Percentiles rank a stretch among this genome's conserved stretches.
These are phyloP conservation scores for Axinella damicornis DNA, from an alignment of 37 sponge, comb jelly and placozoan genomes.

Conservation along the genomic window DNA sequence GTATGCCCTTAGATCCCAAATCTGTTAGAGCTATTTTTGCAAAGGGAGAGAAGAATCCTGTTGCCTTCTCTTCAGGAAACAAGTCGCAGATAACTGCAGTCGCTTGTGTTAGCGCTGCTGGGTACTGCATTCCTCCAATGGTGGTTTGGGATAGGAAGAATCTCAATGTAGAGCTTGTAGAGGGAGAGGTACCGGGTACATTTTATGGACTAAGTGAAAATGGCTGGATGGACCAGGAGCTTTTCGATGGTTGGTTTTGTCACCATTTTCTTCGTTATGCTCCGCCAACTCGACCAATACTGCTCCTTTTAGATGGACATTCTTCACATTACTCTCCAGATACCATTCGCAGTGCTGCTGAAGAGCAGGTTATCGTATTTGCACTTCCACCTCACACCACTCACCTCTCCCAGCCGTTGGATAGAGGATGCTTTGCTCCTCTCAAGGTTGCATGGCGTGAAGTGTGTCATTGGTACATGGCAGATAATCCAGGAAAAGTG, in stretches of 20 bases:
- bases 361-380: slow-evolving; percentile 21
- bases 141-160: slow-evolving; percentile 19
- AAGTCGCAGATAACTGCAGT: slow-evolving; percentile 48
- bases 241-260: slow-evolving; percentile 17
- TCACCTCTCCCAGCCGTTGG: slow-evolving; percentile 59
- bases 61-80: background rate
- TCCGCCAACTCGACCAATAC: slow-evolving; percentile 24
- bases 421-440: slow-evolving; percentile 18
- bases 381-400: slow-evolving; percentile 50
- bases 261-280: slow-evolving; percentile 12
- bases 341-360: background rate
- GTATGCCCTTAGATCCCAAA: slow-evolving; percentile 51
- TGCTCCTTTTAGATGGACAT: slow-evolving; percentile 42
- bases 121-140: slow-evolving; percentile 46
- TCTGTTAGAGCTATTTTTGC: slow-evolving; percentile 14
- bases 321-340: slow-evolving; percentile 12
- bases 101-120: slow-evolving; percentile 50
- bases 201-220: slow-evolving; percentile 50
- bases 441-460: slow-evolving; percentile 25
- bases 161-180: background rate
- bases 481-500: slow-evolving; percentile 14
- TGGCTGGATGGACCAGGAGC: slow-evolving; percentile 38
- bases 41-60: slow-evolving; percentile 26
- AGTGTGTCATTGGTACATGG: slow-evolving; percentile 22
- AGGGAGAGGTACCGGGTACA: slow-evolving; percentile 62